A percentile compares a stretch with the other conserved stretches of the same genome.
phyloP scores from a whole-genome alignment of 1,140 invertebrate species.

The Zaprionus camerounensis region DNA sequence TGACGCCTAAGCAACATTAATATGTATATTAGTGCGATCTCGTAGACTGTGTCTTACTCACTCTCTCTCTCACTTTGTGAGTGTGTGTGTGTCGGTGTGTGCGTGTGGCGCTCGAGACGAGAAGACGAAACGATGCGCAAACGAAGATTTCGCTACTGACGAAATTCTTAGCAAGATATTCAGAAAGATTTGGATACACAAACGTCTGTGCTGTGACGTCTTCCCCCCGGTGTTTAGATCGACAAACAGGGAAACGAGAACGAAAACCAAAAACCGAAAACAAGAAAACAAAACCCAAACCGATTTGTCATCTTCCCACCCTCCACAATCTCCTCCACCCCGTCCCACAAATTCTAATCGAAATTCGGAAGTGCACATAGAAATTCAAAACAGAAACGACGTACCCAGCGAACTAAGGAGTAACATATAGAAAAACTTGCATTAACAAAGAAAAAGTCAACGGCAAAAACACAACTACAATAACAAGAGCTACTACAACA shows the following conservation, averaged over 20 bases:
- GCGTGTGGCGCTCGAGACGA: not conserved
- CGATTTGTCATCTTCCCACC: slow-evolving; percentile 2
- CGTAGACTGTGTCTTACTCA: slow-evolving; percentile 21
- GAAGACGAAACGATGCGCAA: slow-evolving; percentile 24
- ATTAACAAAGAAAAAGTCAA: slow-evolving; percentile 1
- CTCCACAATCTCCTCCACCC: not conserved
- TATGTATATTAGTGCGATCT: slow-evolving; percentile 59
- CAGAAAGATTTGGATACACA: slow-evolving; percentile 6
- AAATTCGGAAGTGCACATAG: slow-evolving; percentile 4
- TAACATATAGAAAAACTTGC: not conserved
- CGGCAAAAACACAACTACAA: not conserved
- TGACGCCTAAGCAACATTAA: slow-evolving; percentile 57
- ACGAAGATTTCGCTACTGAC: slow-evolving; percentile 24
- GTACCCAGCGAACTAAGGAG: too few relatives aligned
- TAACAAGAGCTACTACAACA: not conserved
- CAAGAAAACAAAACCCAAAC: slow-evolving; percentile 1
- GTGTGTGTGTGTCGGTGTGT: not conserved
- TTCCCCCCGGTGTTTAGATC: not conserved
- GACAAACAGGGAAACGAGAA: not conserved
- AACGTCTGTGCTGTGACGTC: not conserved
- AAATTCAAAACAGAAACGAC: not conserved
- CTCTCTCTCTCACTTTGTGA: not conserved
- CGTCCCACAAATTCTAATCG: not conserved
- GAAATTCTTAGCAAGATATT: slow-evolving; percentile 16
- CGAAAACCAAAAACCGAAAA: slow-evolving; percentile 3